These are phyloP conservation scores for Hydrozoanthus gracilis DNA, from an alignment of 92 coral and sea anemone species.

Conservation along the genomic window DNA sequence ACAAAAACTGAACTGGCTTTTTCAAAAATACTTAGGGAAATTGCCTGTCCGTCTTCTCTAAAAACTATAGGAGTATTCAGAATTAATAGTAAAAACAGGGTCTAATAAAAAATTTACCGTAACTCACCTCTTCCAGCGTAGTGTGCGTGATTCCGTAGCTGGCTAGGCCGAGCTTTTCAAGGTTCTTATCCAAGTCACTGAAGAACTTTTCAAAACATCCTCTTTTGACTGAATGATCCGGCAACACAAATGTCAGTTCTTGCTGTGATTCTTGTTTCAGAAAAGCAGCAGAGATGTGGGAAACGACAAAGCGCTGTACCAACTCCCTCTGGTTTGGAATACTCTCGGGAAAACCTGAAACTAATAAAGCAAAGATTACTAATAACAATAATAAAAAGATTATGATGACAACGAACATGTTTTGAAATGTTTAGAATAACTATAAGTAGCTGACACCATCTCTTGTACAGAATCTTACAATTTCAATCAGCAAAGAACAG, in stretches of 20 bases:
- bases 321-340: conserved; percentile 65
- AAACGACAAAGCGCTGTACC: conserved; percentile 75
- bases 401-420: too few relatives aligned
- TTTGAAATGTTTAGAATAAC: too few relatives aligned
- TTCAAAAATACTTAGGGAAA: too few relatives aligned
- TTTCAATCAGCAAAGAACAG: too few relatives aligned
- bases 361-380: not conserved
- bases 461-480: too few relatives aligned
- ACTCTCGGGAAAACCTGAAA: conserved; percentile 36
- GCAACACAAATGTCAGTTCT: conserved; percentile 89
- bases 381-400: too few relatives aligned
- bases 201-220: conserved; percentile 92
- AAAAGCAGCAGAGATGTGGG: conserved; percentile 85
- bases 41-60: too few relatives aligned
- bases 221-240: conserved; percentile 87
- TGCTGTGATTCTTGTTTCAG: conserved; percentile 87
- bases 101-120: not conserved
- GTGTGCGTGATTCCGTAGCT: conserved; percentile 94
- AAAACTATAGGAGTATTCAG: too few relatives aligned
- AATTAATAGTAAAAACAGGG: too few relatives aligned
- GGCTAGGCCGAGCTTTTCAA: conserved; percentile 79
- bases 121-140: conserved; percentile 85
- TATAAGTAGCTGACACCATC: too few relatives aligned
- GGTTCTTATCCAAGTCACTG: conserved; percentile 78
- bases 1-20: too few relatives aligned